Evolutionary conservation across 2,797 vertebrate genomes (phyloP).

Genomic region (Hafferia zeledoni): DNA sequence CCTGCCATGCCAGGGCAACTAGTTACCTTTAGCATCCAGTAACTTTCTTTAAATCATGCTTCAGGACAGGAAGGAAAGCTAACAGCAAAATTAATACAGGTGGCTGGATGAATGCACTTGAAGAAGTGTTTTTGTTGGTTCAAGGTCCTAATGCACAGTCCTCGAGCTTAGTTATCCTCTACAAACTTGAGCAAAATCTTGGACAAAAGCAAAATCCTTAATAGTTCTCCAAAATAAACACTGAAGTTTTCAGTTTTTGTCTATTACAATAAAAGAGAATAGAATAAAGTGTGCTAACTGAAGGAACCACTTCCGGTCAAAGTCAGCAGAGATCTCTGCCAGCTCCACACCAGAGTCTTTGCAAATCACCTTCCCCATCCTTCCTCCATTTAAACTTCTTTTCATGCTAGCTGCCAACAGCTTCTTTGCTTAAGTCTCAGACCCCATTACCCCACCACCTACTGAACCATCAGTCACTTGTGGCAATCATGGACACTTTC

Average conservation of each 20-base stretch:
- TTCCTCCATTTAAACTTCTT: neutral
- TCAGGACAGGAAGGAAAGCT: neutral
- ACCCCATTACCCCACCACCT: neutral
- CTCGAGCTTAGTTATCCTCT: neutral
- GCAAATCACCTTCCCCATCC: neutral
- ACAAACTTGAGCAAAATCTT: neutral
- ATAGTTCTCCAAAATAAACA: neutral
- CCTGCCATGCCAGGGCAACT: neutral
- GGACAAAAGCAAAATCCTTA: neutral
- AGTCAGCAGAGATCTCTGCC: neutral
- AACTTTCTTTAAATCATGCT: neutral
- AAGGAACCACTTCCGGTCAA: neutral
- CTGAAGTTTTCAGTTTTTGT: neutral
- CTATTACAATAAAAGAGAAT: neutral
- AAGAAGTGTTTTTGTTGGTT: neutral
- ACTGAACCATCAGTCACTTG: rapidly evolving
- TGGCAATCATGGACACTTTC: neutral
- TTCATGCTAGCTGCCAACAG: neutral
- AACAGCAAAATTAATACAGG: neutral
- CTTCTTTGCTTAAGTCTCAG: neutral
- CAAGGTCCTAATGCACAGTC: neutral
- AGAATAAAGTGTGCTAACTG: neutral
- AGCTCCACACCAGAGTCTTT: neutral
- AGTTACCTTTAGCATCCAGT: neutral
- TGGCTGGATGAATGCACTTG: neutral